phyloP scores from a whole-genome alignment of 1,140 invertebrate species.

The Neodiprion fabricii region DNA sequence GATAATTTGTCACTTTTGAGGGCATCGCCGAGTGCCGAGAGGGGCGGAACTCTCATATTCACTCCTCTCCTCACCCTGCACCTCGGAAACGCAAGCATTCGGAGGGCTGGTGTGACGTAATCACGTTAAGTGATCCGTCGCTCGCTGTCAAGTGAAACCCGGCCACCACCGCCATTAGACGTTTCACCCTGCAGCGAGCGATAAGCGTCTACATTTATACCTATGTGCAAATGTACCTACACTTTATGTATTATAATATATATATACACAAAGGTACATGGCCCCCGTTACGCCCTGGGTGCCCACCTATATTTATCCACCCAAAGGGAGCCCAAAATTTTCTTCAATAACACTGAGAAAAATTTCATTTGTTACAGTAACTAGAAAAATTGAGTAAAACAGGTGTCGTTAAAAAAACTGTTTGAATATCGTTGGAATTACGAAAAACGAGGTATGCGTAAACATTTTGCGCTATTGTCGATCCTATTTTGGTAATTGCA shows the following conservation, averaged over 20 bases:
- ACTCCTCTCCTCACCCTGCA: not conserved
- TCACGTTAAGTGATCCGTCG: constrained; percentile 54
- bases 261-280: too few relatives aligned
- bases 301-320: not conserved
- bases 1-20: constrained; percentile 52
- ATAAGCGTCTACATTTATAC: not conserved
- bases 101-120: constrained; percentile 28
- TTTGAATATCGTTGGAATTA: too few relatives aligned
- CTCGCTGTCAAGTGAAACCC: constrained; percentile 21
- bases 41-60: not conserved
- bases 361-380: too few relatives aligned
- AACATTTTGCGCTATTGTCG: too few relatives aligned
- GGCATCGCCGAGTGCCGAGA: constrained; percentile 34
- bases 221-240: too few relatives aligned
- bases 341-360: not conserved
- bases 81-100: not conserved
- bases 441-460: too few relatives aligned
- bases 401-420: too few relatives aligned
- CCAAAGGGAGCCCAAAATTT: not conserved
- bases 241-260: too few relatives aligned
- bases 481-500: too few relatives aligned
- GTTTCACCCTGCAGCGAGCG: not conserved
- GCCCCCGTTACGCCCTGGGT: too few relatives aligned
- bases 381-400: too few relatives aligned
- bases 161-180: not conserved